These are phyloP conservation scores for Diploptera punctata DNA, from an alignment of 2,888 invertebrate genomes.

Conservation along the genomic window DNA sequence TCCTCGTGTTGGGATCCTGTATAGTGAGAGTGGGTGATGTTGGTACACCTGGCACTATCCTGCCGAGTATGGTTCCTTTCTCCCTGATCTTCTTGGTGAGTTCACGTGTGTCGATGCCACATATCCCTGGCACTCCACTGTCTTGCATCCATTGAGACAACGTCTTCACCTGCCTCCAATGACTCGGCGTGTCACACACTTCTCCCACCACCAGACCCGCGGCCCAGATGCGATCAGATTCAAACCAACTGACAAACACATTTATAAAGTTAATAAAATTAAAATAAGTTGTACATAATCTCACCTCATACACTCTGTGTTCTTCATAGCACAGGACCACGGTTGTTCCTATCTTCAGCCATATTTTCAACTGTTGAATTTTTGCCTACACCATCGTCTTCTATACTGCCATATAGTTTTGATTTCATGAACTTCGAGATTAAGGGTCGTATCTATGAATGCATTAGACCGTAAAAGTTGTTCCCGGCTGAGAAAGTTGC, in stretches of 20 bases:
- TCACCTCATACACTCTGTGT: no score
- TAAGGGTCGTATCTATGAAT: no score
- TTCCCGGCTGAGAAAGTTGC: no score
- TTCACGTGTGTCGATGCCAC: slow-evolving; percentile 91
- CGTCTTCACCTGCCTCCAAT: slow-evolving; percentile 85
- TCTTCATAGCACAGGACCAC: no score
- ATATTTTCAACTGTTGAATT: no score
- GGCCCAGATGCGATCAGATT: slow-evolving; percentile 91
- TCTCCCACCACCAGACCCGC: slow-evolving; percentile 92
- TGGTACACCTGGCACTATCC: slow-evolving; percentile 59
- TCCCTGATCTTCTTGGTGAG: slow-evolving; percentile 92
- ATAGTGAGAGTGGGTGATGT: slow-evolving; percentile 52
- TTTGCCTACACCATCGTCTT: no score
- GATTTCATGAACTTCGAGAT: no score
- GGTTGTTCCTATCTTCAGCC: no score
- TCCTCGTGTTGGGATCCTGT: slow-evolving; percentile 83
- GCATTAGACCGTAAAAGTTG: no score
- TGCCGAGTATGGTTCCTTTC: slow-evolving; percentile 83
- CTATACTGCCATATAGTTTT: no score
- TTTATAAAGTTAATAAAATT: no score
- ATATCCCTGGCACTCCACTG: slow-evolving; percentile 84
- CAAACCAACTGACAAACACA: slow-evolving; percentile 73
- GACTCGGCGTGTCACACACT: slow-evolving; percentile 83
- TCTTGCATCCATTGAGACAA: slow-evolving; percentile 84
- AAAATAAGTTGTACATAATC: no score